Evolutionary conservation across 1,140 invertebrate species (phyloP).

Genomic region (Pseudomyrmex cubaensis): DNA sequence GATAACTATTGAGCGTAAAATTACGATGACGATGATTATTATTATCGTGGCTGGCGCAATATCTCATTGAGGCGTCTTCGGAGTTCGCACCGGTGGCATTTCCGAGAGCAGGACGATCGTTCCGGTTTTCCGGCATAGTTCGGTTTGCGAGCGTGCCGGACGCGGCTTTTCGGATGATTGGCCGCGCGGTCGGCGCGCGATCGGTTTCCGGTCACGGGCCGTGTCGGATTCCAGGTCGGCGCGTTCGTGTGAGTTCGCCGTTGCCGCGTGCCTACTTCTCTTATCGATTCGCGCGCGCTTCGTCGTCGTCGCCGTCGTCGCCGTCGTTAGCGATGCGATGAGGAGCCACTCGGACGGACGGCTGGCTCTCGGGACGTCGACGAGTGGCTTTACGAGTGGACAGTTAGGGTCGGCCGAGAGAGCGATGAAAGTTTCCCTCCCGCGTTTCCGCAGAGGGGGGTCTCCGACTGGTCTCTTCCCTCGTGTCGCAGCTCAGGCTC

Average conservation of each 20-base stretch:
- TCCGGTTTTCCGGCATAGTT: slow-evolving; percentile 74
- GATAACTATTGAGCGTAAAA: not conserved
- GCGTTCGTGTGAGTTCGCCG: slow-evolving; percentile 60
- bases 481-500: not conserved
- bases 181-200: slow-evolving; percentile 72
- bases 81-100: not conserved
- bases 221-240: slow-evolving; percentile 68
- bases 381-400: slow-evolving; percentile 67
- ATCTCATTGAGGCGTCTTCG: slow-evolving; percentile 22
- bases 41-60: slow-evolving; percentile 23
- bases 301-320: slow-evolving; percentile 41
- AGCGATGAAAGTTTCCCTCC: slow-evolving; percentile 50
- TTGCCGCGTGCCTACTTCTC: slow-evolving; percentile 61
- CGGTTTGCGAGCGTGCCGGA: slow-evolving; percentile 73
- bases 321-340: slow-evolving; percentile 67
- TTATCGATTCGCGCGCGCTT: slow-evolving; percentile 74
- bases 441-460: slow-evolving; percentile 40
- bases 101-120: slow-evolving; percentile 57
- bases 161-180: slow-evolving; percentile 76
- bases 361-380: slow-evolving; percentile 55
- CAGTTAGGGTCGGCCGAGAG: slow-evolving; percentile 63
- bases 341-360: slow-evolving; percentile 58
- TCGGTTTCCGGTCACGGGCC: slow-evolving; percentile 80
- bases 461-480: slow-evolving; percentile 22
- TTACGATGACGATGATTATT: slow-evolving; percentile 26